phyloP scores from a whole-genome alignment of 1,140 invertebrate species.

The Euglossa dilemma region DNA sequence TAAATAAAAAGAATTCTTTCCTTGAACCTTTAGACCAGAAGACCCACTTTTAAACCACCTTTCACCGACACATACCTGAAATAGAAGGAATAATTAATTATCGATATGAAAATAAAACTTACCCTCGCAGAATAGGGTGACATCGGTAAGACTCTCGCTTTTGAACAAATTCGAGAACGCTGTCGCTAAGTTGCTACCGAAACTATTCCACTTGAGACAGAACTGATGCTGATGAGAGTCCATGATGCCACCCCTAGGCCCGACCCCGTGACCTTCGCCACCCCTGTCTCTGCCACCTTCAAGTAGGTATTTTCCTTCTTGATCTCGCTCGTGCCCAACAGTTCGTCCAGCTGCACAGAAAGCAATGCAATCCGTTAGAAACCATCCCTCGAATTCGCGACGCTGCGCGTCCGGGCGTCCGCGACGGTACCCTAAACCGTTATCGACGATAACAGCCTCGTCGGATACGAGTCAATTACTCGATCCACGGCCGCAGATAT shows the following conservation, averaged over 20 bases:
- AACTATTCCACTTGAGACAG: conserved; percentile 96
- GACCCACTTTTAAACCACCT: too few species aligned
- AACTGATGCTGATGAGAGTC: conserved; percentile 94
- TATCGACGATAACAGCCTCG: neutral
- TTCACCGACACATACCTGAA: too few species aligned
- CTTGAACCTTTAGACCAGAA: too few species aligned
- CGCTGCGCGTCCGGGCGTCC: neutral
- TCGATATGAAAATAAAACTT: conserved; percentile 74
- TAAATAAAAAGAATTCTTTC: too few species aligned
- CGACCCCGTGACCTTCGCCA: conserved; percentile 76
- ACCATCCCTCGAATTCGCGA: neutral
- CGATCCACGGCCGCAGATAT: neutral
- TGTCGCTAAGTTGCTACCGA: conserved; percentile 93
- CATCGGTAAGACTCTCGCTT: conserved; percentile 94
- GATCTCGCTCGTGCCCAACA: conserved; percentile 79
- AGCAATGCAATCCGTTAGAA: neutral
- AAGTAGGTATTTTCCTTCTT: conserved; percentile 74
- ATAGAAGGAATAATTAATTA: too few species aligned
- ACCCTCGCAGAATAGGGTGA: conserved; percentile 95
- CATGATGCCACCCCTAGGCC: conserved; percentile 84
- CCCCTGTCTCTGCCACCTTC: conserved; percentile 76
- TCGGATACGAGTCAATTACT: neutral
- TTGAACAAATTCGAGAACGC: conserved; percentile 94
- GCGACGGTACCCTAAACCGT: neutral
- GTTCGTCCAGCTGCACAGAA: conserved; percentile 77